phyloP scores from a whole-genome alignment of 35 echinoderm and acorn worm species.

The Apostichopus californicus region DNA sequence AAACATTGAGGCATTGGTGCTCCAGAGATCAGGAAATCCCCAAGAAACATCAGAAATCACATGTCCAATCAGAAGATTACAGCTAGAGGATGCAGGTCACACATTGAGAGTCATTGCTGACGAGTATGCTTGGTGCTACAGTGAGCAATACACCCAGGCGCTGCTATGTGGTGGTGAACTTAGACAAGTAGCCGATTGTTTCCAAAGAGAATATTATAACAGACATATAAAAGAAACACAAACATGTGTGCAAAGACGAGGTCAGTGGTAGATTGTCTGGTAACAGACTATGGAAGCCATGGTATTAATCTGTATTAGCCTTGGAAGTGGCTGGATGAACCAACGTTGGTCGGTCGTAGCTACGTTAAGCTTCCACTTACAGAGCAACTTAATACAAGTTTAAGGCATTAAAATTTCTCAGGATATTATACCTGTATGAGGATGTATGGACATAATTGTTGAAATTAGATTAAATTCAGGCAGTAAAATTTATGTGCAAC shows the following conservation, averaged over 20 bases:
- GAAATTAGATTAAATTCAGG: too few relatives aligned
- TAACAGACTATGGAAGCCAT: too few relatives aligned
- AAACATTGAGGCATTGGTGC: background rate
- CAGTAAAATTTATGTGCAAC: too few relatives aligned
- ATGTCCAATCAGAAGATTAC: background rate
- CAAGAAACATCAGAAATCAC: background rate
- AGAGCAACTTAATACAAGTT: too few relatives aligned
- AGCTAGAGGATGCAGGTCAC: background rate
- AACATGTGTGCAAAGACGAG: background rate
- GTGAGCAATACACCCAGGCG: conserved; percentile 5
- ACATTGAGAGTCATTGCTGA: conserved; percentile 7
- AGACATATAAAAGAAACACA: background rate
- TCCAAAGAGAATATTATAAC: conserved; percentile 23
- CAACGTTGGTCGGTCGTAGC: too few relatives aligned
- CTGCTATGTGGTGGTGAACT: conserved; percentile 28
- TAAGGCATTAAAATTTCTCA: too few relatives aligned
- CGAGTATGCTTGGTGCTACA: conserved; percentile 19
- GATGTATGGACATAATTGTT: too few relatives aligned
- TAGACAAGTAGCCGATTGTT: conserved; percentile 22
- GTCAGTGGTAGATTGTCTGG: background rate
- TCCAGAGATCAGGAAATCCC: background rate
- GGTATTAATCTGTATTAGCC: too few relatives aligned
- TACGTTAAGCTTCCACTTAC: too few relatives aligned
- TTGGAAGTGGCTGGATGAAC: too few relatives aligned
- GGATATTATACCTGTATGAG: too few relatives aligned